Conservation (phyloP, 2,113 vertebrate genomes). For the Nesogale talazaci region DNA sequence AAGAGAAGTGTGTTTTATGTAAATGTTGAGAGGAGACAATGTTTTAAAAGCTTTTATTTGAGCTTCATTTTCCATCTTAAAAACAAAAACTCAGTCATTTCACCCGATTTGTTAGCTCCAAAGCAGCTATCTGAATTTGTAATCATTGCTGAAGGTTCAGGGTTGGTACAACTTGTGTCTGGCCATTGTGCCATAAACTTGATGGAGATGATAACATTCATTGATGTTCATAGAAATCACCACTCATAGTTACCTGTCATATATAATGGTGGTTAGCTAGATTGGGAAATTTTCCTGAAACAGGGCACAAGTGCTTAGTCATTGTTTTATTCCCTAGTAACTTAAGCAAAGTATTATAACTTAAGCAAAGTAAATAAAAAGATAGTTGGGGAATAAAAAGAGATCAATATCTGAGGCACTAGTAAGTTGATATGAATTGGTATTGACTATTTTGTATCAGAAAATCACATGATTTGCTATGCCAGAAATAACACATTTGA, state of each 20-base stretch:
- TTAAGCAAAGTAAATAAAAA: conserved; percentile 88
- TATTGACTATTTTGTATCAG: too few species aligned
- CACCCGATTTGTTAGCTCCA: conserved; percentile 85
- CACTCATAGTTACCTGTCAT: conserved; percentile 83
- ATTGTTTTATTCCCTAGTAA: conserved; percentile 85
- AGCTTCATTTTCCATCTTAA: conserved; percentile 81
- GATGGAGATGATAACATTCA: conserved; percentile 88
- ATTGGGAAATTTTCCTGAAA: conserved; percentile 85
- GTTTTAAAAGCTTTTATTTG: conserved; percentile 81
- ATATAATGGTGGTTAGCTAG: conserved; percentile 81
- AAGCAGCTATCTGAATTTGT: conserved; percentile 86
- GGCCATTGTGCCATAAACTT: conserved; percentile 88
- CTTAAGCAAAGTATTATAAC: conserved; percentile 89
- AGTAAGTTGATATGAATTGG: too few species aligned
- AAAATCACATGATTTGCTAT: too few species aligned
- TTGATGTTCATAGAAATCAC: conserved; percentile 84
- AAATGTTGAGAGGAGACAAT: conserved; percentile 81
- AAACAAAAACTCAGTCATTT: conserved; percentile 74
- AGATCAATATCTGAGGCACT: too few species aligned
- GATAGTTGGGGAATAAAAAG: conserved; percentile 37
- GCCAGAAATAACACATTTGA: too few species aligned
- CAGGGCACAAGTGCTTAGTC: conserved; percentile 85
- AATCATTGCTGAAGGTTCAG: conserved; percentile 88
- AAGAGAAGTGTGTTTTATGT: conserved; percentile 82
- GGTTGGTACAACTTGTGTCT: conserved; percentile 89